Conservation (phyloP, 1,140 invertebrate species). For the Battus philenor region DNA sequence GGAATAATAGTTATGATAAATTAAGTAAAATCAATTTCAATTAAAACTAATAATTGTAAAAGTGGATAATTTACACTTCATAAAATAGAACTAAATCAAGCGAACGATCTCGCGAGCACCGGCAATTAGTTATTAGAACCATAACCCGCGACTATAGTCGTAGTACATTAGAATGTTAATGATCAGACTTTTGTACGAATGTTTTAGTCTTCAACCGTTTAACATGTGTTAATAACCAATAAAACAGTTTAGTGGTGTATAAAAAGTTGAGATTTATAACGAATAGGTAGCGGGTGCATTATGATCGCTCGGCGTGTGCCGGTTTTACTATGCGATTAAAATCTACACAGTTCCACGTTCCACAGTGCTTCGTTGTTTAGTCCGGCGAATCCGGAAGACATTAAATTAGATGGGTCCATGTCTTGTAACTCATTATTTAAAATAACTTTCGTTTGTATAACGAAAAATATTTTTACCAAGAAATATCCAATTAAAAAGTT, state of each 20-base stretch:
- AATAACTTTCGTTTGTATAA: no score
- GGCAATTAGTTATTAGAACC: constrained; percentile 17
- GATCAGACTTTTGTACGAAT: constrained; percentile 66
- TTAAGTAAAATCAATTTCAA: no score
- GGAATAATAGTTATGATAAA: no score
- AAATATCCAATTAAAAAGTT: no score
- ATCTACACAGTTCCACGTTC: constrained; percentile 45
- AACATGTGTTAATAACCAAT: constrained; percentile 74
- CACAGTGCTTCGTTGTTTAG: constrained; percentile 41
- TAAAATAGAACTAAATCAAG: not conserved
- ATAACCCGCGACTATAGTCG: constrained; percentile 24
- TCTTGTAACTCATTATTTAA: no score
- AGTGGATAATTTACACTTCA: no score
- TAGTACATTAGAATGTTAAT: constrained; percentile 65
- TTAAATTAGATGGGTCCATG: no score
- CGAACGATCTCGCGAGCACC: not conserved
- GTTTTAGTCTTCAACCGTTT: constrained; percentile 64
- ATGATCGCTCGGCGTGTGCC: constrained; percentile 49
- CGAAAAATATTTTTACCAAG: no score
- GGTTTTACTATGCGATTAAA: constrained; percentile 50
- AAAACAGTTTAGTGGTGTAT: constrained; percentile 73
- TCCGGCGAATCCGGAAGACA: constrained; percentile 30
- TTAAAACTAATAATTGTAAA: no score
- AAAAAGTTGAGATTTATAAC: constrained; percentile 73
- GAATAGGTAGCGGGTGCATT: constrained; percentile 57